Base-by-base conservation (phyloP, 1,140 invertebrate genomes). In the Stegodyphus mimosarum region DNA sequence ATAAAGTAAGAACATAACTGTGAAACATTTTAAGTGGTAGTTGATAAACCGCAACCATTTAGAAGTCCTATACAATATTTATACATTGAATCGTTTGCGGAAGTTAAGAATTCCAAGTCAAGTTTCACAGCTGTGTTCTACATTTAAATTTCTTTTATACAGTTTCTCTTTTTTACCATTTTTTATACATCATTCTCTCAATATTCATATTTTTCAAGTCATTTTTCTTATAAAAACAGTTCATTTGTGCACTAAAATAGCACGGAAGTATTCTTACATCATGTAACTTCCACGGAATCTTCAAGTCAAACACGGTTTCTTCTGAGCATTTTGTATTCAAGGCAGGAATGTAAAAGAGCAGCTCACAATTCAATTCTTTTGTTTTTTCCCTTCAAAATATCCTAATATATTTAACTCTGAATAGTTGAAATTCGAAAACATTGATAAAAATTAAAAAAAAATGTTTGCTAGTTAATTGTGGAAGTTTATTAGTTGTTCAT, bases 231-330 rank as follows among this genome's bases (percentile, higher is more conserved):
- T n/a, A 79, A 75, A 79, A 79, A 79, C 51, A 70, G 63, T 79
- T 71, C 66, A 70, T 79, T 79, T 79, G 77, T 79, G 77, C 77
- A 79, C 18, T 66, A 70, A 79, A 79, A 71, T 79, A 71, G 77
- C 77, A 79, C 77, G 64, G 76, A 78, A 78, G 76, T 67, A 52
- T 15, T 18, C 49, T 15, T 69, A 33, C 77, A 67, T 18, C 75
- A 64, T 0, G 55, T 33, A 33, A 33, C 53, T 76, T 76, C 52
- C 74, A 15, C 15, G n/a, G 55, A 60, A 5, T 69, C 76, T 64
- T 73, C 64, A 15, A 11, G 5, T 69, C 7, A 52, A 48, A 18
- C 48, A 17, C 50, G 66, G 17, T 67, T 67, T 79, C 52, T 70
- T 70, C 77, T 79, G 77, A 79, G 77, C 77, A 79, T 79, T 77